phyloP scores from a whole-genome alignment of 2,888 invertebrate species.

The Agapostemon virescens region DNA sequence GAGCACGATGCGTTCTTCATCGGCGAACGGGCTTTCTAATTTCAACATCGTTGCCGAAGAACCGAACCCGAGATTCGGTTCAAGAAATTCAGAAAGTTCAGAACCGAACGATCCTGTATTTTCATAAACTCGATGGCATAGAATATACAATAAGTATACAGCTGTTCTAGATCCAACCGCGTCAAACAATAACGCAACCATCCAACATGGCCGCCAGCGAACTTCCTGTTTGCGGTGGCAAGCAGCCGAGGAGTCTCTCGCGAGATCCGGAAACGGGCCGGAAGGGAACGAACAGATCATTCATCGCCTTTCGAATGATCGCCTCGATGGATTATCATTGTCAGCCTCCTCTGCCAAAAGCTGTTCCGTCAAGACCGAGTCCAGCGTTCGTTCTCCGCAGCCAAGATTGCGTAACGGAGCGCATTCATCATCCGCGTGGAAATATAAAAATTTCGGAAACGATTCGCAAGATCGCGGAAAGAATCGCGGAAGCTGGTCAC shows the following conservation, averaged over 20 bases:
- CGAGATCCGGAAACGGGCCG: background rate
- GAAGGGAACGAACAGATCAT: background rate
- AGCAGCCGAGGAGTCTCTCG: background rate
- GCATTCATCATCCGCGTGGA: constrained; percentile 8
- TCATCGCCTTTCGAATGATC: background rate
- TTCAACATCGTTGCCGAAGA: background rate
- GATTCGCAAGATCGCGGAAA: constrained; percentile 15
- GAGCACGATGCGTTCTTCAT: background rate
- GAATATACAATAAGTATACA: too few relatives aligned
- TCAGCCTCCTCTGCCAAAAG: background rate
- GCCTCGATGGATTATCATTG: background rate
- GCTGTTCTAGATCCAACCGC: background rate
- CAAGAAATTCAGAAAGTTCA: constrained; percentile 15
- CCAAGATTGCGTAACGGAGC: constrained; percentile 28
- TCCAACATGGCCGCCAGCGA: background rate
- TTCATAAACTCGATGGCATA: constrained; percentile 36
- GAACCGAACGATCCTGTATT: constrained; percentile 19
- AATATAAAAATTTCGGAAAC: constrained; percentile 3
- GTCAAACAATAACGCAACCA: background rate
- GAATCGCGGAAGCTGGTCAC: constrained; percentile 10
- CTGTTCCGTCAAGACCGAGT: background rate
- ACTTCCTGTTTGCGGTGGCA: background rate
- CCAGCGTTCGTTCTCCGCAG: background rate
- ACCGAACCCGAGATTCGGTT: background rate
- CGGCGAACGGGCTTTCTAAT: background rate